A percentile compares a stretch with the other conserved stretches of the same genome.
Evolutionary conservation across 2,888 invertebrate genomes (phyloP).

Genomic region (Himalopsyche japonica): DNA sequence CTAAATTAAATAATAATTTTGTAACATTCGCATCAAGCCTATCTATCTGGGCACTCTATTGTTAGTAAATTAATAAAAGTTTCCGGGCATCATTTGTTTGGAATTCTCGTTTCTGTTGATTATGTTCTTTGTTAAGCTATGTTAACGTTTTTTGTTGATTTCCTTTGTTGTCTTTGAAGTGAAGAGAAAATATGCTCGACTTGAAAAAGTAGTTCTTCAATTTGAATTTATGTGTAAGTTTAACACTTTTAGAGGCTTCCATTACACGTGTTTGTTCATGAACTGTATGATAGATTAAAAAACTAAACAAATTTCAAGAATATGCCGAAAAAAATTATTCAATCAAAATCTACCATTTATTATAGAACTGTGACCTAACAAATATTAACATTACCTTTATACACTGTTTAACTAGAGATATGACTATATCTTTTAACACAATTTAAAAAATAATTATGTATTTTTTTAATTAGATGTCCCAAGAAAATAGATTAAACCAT

Average conservation of each 20-base stretch:
- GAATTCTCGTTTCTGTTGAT: neutral
- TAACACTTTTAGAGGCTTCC: neutral
- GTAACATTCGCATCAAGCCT: neutral
- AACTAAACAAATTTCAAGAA: neutral
- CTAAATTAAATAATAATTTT: neutral
- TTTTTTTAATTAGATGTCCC: too few species aligned
- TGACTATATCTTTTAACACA: too few species aligned
- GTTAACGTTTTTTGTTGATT: neutral
- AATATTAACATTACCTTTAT: too few species aligned
- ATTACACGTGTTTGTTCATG: neutral
- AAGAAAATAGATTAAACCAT: too few species aligned
- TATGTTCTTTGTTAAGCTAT: neutral
- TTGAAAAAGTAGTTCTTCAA: neutral
- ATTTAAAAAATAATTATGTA: too few species aligned
- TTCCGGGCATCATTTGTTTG: conserved; percentile 21
- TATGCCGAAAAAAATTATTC: too few species aligned
- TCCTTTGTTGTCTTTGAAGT: neutral
- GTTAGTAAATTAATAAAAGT: conserved; percentile 31
- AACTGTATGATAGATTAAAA: neutral
- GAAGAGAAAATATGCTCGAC: neutral
- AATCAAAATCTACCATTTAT: too few species aligned
- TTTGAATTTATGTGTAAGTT: neutral
- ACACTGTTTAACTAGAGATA: too few species aligned
- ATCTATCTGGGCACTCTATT: neutral
- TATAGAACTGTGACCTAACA: too few species aligned